Conservation (phyloP, 1,140 invertebrate species). For the Reticulitermes speratus region DNA sequence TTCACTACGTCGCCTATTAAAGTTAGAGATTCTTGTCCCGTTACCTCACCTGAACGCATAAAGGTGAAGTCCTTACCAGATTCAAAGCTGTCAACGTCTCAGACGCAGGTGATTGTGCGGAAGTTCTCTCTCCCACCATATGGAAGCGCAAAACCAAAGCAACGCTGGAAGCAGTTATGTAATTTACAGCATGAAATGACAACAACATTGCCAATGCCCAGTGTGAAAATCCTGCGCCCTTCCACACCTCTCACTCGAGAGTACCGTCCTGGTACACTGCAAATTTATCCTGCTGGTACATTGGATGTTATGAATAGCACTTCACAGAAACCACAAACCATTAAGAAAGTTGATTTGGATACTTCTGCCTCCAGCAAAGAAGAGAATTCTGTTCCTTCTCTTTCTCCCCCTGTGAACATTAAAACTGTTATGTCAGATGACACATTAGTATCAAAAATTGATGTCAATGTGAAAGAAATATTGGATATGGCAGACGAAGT, state of each 20-base stretch:
- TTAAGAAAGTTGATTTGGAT: not conserved
- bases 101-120: not conserved
- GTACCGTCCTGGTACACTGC: not conserved
- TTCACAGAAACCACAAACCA: not conserved
- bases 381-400: not conserved
- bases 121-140: not conserved
- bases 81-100: not conserved
- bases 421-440: not conserved
- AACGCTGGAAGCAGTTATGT: constrained; percentile 3
- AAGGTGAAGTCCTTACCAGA: not conserved
- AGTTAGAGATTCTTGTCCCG: not conserved
- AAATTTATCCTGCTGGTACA: not conserved
- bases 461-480: not conserved
- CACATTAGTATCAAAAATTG: not conserved
- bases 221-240: not conserved
- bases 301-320: not conserved
- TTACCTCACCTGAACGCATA: too few relatives aligned
- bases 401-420: not conserved
- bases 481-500: not conserved
- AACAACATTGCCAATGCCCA: not conserved
- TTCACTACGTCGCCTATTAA: not conserved
- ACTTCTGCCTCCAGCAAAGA: not conserved
- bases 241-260: not conserved
- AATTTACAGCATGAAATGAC: not conserved
- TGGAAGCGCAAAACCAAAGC: not conserved